Conservation (phyloP, 2,797 vertebrate species). For the Anabas testudineus region DNA sequence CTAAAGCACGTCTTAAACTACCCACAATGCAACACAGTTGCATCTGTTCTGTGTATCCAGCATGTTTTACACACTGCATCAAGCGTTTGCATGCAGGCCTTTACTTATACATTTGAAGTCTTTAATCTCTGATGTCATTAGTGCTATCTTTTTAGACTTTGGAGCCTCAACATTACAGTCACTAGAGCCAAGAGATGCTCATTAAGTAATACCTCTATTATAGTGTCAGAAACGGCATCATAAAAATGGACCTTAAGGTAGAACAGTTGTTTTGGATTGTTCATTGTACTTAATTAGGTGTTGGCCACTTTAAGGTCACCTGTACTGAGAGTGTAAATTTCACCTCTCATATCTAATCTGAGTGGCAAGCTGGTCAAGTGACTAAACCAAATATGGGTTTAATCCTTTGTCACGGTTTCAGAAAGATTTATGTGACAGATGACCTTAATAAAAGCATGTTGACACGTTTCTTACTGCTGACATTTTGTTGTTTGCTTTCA, state of each 20-base stretch:
- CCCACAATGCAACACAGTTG: background rate
- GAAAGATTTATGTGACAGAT: background rate
- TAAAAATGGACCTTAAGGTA: background rate
- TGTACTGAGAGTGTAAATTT: background rate
- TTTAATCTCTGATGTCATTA: too few species aligned
- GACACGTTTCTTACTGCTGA: background rate
- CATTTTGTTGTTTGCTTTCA: slow-evolving; percentile 49
- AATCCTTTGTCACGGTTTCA: background rate
- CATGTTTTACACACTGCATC: too few species aligned
- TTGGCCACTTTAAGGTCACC: too few species aligned
- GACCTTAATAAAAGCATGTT: background rate
- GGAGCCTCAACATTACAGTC: background rate
- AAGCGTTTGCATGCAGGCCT: too few species aligned
- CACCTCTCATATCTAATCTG: background rate
- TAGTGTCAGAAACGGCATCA: too few species aligned
- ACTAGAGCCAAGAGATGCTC: background rate
- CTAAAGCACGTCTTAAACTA: background rate
- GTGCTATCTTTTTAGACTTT: too few species aligned
- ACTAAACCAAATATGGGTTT: background rate
- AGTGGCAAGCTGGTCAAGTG: too few species aligned
- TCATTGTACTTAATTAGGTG: too few species aligned
- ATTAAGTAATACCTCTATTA: too few species aligned
- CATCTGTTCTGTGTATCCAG: too few species aligned
- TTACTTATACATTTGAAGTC: too few species aligned
- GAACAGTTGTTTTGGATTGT: background rate